phyloP scores from a whole-genome alignment of 2,113 vertebrate genomes.

The Laticauda colubrina region DNA sequence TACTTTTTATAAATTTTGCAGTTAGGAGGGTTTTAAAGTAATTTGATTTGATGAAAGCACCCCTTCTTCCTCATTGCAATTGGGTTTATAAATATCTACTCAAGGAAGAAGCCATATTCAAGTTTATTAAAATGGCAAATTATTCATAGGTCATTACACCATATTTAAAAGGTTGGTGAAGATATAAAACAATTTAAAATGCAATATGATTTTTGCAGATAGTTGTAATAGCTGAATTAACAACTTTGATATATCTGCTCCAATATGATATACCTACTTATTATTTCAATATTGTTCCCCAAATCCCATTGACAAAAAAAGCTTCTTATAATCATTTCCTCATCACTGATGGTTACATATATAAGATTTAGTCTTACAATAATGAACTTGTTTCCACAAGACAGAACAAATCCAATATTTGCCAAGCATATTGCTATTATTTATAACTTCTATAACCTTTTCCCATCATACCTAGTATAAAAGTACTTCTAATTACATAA shows the following conservation, averaged over 20 bases:
- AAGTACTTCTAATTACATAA: background rate
- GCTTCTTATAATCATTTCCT: background rate
- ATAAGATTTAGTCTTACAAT: background rate
- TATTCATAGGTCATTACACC: conserved; percentile 23
- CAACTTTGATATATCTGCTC: background rate
- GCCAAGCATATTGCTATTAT: background rate
- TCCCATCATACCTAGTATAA: background rate
- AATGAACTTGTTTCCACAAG: background rate
- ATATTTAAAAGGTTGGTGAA: conserved; percentile 9
- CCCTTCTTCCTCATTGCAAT: conserved; percentile 32
- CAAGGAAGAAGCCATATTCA: background rate
- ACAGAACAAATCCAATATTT: background rate
- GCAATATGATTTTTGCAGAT: conserved; percentile 10
- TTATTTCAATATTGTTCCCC: background rate
- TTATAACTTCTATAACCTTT: background rate
- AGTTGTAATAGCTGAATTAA: conserved; percentile 5
- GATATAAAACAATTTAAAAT: conserved; percentile 24
- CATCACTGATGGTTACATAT: background rate
- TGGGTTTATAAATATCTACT: conserved; percentile 49
- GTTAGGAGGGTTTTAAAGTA: conserved; percentile 43
- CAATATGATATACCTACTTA: background rate
- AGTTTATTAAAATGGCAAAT: conserved; percentile 24
- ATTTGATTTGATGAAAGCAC: conserved; percentile 51
- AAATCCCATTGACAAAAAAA: conserved; percentile 1
- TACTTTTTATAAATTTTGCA: conserved; percentile 53